Evolutionary conservation across 2,888 invertebrate species (phyloP).

Genomic region (Petrolisthes manimaculis): DNA sequence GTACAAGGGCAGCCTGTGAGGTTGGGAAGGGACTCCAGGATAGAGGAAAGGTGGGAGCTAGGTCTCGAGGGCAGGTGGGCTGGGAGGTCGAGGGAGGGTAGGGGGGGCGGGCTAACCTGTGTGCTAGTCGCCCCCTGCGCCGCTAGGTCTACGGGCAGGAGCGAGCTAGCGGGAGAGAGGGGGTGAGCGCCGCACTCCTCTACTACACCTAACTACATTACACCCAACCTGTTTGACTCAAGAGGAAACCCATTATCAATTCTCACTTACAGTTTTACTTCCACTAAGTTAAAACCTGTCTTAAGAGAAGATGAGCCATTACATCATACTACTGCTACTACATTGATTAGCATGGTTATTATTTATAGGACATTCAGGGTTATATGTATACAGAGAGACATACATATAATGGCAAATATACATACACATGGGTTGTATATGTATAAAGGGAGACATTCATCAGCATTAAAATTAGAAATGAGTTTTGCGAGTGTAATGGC

Average conservation of each 20-base stretch:
- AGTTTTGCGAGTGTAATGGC: conserved; percentile 3
- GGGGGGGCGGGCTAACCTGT: conserved; percentile 56
- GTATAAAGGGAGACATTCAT: not conserved
- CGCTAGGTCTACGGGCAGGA: conserved; percentile 52
- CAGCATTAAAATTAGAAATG: conserved; percentile 5
- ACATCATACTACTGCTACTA: conserved; percentile 4
- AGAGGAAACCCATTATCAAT: not conserved
- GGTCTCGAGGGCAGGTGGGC: conserved; percentile 4
- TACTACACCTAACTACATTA: not conserved
- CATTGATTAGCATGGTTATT: conserved; percentile 3
- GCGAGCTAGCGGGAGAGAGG: conserved; percentile 57
- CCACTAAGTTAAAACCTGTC: conserved; percentile 18
- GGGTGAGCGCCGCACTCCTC: conserved; percentile 36
- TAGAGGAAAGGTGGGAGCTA: too few species aligned
- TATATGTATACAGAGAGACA: not conserved
- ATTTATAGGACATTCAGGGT: conserved; percentile 17
- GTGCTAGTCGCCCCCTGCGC: conserved; percentile 57
- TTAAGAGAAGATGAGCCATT: conserved; percentile 14
- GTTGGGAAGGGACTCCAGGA: too few species aligned
- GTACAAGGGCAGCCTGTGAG: not conserved
- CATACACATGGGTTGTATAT: not conserved
- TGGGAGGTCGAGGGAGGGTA: conserved; percentile 25
- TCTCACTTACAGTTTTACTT: conserved; percentile 5
- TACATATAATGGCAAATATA: not conserved
- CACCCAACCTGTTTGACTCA: conserved; percentile 4